Base-by-base conservation (phyloP, 2,888 invertebrate genomes). In the Gandaritis pyraliata region DNA sequence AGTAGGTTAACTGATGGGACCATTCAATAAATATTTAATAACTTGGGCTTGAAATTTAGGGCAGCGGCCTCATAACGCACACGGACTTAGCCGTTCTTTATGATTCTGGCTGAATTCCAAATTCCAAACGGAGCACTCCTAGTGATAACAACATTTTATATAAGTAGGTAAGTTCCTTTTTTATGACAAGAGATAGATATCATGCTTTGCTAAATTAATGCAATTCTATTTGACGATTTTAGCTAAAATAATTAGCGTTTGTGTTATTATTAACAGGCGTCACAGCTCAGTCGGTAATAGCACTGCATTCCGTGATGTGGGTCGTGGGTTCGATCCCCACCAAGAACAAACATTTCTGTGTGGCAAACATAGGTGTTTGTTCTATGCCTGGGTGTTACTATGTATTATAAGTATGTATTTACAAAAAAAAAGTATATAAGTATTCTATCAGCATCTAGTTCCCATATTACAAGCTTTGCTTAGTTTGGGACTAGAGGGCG, bases 61-160 rank as follows among this genome's bases (percentile, higher is more conserved):
- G 75, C 87, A 81, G 77, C 77, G 79, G 83, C 82, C 83, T 75
- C 82, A 83, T 83, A 85, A 82, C 76, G 76, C 74, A 74, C 77
- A 70, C 78, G 75, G 77, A 74, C 75, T 77, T 79, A 70, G 76
- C 71, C 71, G 72, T 80, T 80, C 81, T 83, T 84, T 83, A 85
- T 75, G 80, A 73, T 81, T 82, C 73, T 88, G 88, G 88, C 88
- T 77, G 74, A 75, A 82, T 83, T 87, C 88, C 88, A 88, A 86
- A 82, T 78, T 74, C 77, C 72, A 69, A 80, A 73, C 72, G 64
- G 75, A 75, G 76, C 74, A 76, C 72, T 79, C 77, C 72, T 78
- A 70, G 73, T 76, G 74, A 78, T 84, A 78, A 74, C 71, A 76
- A 63, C 75, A 77, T 80, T 82, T 81, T 82, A 81, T 79, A 76